These are phyloP conservation scores for Setophaga kirtlandii DNA, from an alignment of 2,113 vertebrate species.

Conservation along the genomic window DNA sequence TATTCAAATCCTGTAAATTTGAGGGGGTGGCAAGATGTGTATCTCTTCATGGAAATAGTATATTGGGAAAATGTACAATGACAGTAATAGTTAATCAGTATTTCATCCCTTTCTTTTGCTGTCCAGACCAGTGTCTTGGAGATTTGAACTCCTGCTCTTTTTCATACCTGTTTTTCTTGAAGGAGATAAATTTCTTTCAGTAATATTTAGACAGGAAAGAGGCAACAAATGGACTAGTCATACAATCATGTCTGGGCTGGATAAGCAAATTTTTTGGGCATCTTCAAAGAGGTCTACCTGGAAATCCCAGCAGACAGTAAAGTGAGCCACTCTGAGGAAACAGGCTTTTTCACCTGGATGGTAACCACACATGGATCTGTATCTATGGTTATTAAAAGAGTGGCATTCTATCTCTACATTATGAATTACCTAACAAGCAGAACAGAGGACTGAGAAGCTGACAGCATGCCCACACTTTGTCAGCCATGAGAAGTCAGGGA, in stretches of 20 bases:
- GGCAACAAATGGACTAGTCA: background rate
- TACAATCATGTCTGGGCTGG: background rate
- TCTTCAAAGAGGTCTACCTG: background rate
- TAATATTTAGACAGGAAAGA: background rate
- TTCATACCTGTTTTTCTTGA: background rate
- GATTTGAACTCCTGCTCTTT: background rate
- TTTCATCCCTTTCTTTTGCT: background rate
- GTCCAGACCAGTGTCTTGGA: background rate
- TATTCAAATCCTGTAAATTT: accelerated
- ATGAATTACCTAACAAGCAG: background rate
- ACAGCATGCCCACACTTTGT: background rate
- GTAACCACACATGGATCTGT: background rate
- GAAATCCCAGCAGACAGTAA: background rate
- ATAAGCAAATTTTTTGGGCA: background rate
- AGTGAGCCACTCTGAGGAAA: background rate
- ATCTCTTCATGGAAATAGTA: background rate
- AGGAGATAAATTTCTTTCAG: background rate
- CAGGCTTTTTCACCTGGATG: background rate
- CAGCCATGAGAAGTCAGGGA: background rate
- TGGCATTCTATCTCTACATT: background rate
- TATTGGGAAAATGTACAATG: background rate
- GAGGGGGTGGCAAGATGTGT: background rate
- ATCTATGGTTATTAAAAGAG: background rate
- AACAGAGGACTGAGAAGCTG: background rate
- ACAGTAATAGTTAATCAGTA: background rate